A percentile compares a stretch with the other conserved stretches of the same genome.
These are phyloP conservation scores for Caenorhabditis sp. DNA, from an alignment of 2,888 invertebrate genomes.

Conservation along the genomic window DNA sequence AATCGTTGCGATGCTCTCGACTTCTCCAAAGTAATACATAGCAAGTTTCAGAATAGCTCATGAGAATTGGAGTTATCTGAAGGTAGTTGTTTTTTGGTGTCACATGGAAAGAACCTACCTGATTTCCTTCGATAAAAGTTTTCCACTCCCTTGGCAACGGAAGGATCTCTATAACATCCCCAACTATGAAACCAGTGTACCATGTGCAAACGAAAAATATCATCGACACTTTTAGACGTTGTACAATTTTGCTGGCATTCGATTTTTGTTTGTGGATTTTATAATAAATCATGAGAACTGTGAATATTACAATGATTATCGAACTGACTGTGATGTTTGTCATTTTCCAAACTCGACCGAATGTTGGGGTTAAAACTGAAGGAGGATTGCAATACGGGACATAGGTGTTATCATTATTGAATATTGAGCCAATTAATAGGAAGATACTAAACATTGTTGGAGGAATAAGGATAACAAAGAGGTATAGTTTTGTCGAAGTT, in stretches of 20 bases:
- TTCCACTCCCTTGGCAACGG: background rate
- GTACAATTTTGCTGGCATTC: background rate
- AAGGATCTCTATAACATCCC: background rate
- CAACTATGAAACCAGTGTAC: background rate
- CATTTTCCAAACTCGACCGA: background rate
- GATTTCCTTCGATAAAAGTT: background rate
- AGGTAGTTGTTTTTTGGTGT: too few species aligned
- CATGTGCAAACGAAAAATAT: background rate
- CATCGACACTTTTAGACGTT: background rate
- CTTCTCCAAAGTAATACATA: background rate
- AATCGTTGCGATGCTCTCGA: background rate
- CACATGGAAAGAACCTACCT: background rate
- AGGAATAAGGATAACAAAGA: background rate
- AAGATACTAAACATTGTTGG: background rate
- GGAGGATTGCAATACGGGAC: background rate
- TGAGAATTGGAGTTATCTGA: background rate
- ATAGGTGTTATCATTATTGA: background rate
- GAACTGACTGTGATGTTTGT: background rate
- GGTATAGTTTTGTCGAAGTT: background rate
- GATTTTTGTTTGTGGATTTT: background rate
- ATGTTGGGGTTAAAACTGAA: background rate
- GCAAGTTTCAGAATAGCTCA: background rate
- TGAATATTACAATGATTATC: background rate
- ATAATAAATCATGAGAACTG: background rate
- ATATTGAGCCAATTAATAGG: background rate